These are phyloP conservation scores for Paracentrotus lividus DNA, from an alignment of 53 echinoderm and acorn worm species.

Conservation along the genomic window DNA sequence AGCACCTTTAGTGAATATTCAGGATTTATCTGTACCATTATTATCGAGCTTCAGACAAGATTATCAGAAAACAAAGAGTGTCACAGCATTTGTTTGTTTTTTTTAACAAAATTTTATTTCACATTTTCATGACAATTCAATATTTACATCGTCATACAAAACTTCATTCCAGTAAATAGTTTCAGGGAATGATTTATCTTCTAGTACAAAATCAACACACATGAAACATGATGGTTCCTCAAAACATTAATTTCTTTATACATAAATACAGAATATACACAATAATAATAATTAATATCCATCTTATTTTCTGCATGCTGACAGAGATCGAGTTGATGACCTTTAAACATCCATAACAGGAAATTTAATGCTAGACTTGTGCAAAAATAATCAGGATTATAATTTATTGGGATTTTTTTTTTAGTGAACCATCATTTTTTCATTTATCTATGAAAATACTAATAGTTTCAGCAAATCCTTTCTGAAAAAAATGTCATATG, in stretches of 20 bases:
- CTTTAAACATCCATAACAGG: not conserved
- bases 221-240: not conserved
- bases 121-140: not conserved
- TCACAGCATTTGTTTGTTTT: no score
- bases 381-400: no score
- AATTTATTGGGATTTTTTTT: no score
- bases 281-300: not conserved
- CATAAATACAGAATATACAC: not conserved
- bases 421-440: not conserved
- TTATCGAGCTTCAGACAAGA: no score
- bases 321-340: not conserved
- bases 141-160: slow-evolving; percentile 21
- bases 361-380: not conserved
- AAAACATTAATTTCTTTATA: slow-evolving; percentile 1
- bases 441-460: not conserved
- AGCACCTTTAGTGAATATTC: no score
- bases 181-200: not conserved
- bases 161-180: not conserved
- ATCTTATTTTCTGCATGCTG: not conserved
- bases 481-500: not conserved
- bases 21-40: no score
- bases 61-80: no score
- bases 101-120: slow-evolving; percentile 14
- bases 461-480: not conserved
- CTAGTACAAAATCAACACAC: not conserved